Evolutionary conservation across 1,140 invertebrate species (phyloP).

Genomic region (Andricus grossulariae): DNA sequence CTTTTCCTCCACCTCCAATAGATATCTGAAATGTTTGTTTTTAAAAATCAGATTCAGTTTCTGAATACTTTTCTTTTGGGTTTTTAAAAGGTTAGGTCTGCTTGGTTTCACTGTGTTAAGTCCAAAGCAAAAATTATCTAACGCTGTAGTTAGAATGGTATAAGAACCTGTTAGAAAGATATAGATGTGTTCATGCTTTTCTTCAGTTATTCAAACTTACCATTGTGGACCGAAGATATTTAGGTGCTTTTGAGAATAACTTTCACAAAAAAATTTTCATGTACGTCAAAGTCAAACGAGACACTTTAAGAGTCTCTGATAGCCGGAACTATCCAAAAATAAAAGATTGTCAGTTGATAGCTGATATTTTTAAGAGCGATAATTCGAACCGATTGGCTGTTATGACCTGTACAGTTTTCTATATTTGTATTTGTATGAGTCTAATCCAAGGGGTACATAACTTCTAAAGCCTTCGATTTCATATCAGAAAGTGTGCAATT

Average conservation of each 20-base stretch:
- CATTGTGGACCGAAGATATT: slow-evolving; percentile 35
- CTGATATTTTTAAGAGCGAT: too few relatives aligned
- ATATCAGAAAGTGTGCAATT: too few relatives aligned
- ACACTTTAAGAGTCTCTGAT: slow-evolving; percentile 55
- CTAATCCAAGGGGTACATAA: too few relatives aligned
- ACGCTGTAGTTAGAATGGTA: too few relatives aligned
- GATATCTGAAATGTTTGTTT: slow-evolving; percentile 64
- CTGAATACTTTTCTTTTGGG: slow-evolving; percentile 28
- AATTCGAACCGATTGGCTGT: too few relatives aligned
- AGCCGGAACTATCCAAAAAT: slow-evolving; percentile 58
- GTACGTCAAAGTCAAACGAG: slow-evolving; percentile 38
- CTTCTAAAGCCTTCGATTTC: too few relatives aligned
- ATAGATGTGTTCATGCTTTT: background rate
- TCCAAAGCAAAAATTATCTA: too few relatives aligned
- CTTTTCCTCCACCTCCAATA: slow-evolving; percentile 63
- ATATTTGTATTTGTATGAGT: too few relatives aligned
- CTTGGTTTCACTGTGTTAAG: too few relatives aligned
- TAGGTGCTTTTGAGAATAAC: slow-evolving; percentile 9
- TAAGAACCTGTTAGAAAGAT: too few relatives aligned
- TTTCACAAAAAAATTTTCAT: background rate
- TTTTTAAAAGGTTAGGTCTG: slow-evolving; percentile 30
- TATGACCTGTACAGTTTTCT: too few relatives aligned
- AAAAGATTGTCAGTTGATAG: slow-evolving; percentile 41
- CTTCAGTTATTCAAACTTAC: slow-evolving; percentile 36
- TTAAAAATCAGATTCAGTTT: slow-evolving; percentile 27